Conservation (phyloP, 1,140 invertebrate genomes). For the Leptoteleia sp. region DNA sequence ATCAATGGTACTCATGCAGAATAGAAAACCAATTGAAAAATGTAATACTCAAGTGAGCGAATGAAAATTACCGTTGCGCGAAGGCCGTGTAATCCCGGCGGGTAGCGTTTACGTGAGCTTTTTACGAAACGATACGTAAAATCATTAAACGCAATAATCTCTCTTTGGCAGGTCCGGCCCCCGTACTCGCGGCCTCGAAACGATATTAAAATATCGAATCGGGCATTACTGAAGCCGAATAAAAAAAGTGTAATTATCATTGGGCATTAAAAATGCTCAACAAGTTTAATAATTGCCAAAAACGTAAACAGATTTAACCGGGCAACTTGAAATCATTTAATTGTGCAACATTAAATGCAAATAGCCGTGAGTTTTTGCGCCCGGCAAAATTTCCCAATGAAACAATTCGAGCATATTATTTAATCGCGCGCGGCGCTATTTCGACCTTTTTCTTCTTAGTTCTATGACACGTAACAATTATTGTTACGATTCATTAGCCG, state of each 20-base stretch:
- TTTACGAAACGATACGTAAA: conserved; percentile 36
- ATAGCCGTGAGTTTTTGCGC: conserved; percentile 21
- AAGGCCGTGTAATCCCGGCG: conserved; percentile 28
- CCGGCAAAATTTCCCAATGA: conserved; percentile 13
- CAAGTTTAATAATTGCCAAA: not conserved
- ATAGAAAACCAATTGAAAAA: conserved; percentile 52
- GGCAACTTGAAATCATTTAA: conserved; percentile 1
- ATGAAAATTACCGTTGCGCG: conserved; percentile 49
- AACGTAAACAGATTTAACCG: conserved; percentile 24
- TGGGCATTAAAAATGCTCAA: not conserved
- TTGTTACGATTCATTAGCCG: conserved; percentile 62
- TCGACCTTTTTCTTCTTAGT: conserved; percentile 48
- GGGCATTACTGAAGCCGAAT: not conserved
- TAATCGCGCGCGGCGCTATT: conserved; percentile 34
- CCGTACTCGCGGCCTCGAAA: conserved; percentile 17
- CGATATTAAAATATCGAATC: conserved; percentile 8
- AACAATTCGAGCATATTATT: conserved; percentile 42
- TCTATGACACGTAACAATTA: conserved; percentile 61
- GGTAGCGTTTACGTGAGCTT: conserved; percentile 42
- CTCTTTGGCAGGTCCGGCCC: conserved; percentile 7
- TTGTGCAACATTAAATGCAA: conserved; percentile 33
- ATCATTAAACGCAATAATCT: conserved; percentile 33
- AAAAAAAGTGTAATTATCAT: conserved; percentile 3
- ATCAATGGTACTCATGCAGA: conserved; percentile 44
- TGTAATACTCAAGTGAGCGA: conserved; percentile 40